These are phyloP conservation scores for Plutomurus gul DNA, from an alignment of 1,140 invertebrate genomes.

Conservation along the genomic window DNA sequence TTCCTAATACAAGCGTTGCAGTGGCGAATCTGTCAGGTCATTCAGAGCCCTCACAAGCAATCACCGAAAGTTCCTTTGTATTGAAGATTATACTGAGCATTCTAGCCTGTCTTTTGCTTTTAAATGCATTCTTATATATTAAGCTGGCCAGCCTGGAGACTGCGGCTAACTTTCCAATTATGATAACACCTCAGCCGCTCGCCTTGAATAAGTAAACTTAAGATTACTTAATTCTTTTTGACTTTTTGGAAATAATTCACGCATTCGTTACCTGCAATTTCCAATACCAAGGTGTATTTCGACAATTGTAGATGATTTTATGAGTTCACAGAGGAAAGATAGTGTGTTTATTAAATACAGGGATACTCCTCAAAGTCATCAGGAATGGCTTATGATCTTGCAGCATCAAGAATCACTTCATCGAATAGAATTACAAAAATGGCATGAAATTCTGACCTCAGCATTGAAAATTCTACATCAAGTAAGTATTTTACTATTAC, in stretches of 20 bases:
- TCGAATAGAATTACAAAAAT: constrained; percentile 73
- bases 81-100: constrained; percentile 56
- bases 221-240: too few species aligned
- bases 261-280: too few species aligned
- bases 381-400: constrained; percentile 75
- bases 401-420: constrained; percentile 76
- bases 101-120: constrained; percentile 68
- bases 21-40: background rate
- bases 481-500: too few species aligned
- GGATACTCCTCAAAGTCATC: constrained; percentile 68
- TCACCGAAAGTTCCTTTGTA: constrained; percentile 39
- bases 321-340: background rate
- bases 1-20: constrained; percentile 17
- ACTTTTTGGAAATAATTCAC: too few species aligned
- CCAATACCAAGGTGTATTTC: too few species aligned
- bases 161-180: constrained; percentile 54
- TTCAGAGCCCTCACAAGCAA: constrained; percentile 13
- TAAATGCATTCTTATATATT: constrained; percentile 79
- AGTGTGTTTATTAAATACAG: constrained; percentile 55
- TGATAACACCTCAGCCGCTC: constrained; percentile 46
- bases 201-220: constrained; percentile 43
- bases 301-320: too few species aligned
- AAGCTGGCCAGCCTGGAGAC: constrained; percentile 72
- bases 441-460: constrained; percentile 69
- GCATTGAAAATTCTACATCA: constrained; percentile 55